Base-by-base conservation (phyloP, 2,113 vertebrate species). In the Spermophilus dauricus region DNA sequence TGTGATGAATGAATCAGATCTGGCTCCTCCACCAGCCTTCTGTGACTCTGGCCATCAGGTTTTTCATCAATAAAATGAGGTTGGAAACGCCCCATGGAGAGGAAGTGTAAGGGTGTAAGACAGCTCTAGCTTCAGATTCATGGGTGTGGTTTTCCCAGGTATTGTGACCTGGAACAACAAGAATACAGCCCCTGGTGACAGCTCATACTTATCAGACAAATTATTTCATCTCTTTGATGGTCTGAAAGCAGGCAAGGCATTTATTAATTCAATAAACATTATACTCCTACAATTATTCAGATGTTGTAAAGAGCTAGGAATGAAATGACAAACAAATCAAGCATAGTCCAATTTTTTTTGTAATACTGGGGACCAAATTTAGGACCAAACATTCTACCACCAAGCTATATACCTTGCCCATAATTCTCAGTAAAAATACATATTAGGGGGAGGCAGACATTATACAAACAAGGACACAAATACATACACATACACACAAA, bases 361-460 rank as follows among this genome's bases (percentile, higher is more conserved):
- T 39, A 39, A 13, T 83, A 48, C 69, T 30, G 37, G 42, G 20
- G 45, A 8, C 28, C 70, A 67, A 65, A 88, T 56, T 13, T 20
- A 76, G 51, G 24, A 34, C 3, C 85, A 63, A 37, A 8, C 34
- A 14, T 39, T 82, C 20, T 53, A 51, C 58, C 70, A 86, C 9
- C 65, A 13, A 73, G 34, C 53, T 32, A 32, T 12, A 88, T 14
- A 26, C 51, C 26, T 30, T 13, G 20, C 16, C 45, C 24, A 73
- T 45, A 76, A 20, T 85, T 96, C 51, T 91, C 88, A 93, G 82
- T 89, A 80, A 89, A 95, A 95, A 86, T 42, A 83, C 42, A 86
- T 75, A 26, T 14, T 63, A 39, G 9, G 63, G 77, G n/a, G 16
- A 81, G 58, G 22, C 22, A 91, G 82, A 87, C 11, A 84, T 34